These are phyloP conservation scores for Xestia rhomboidea DNA, from an alignment of 2,888 invertebrate species.

Conservation along the genomic window DNA sequence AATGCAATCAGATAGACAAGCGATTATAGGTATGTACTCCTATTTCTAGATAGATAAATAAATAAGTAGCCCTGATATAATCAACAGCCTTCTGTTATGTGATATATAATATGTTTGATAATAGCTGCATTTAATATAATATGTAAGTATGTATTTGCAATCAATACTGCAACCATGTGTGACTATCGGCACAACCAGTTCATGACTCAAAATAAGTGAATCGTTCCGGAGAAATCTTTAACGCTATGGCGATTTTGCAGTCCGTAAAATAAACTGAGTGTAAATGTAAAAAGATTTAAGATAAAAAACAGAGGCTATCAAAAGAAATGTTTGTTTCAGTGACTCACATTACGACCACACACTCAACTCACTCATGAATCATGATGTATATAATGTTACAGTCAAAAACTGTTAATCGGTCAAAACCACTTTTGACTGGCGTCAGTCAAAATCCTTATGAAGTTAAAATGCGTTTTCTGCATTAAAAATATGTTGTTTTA, in stretches of 20 bases:
- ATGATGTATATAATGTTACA: no score
- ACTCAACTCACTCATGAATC: no score
- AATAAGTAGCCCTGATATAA: conserved; percentile 10
- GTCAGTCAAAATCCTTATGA: no score
- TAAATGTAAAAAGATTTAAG: not conserved
- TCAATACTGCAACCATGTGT: conserved; percentile 6
- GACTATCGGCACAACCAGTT: conserved; percentile 20
- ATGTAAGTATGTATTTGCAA: not conserved
- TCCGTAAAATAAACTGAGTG: not conserved
- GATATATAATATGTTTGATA: not conserved
- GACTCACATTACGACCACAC: no score
- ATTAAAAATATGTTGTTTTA: no score
- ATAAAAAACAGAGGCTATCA: not conserved
- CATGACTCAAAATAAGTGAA: conserved; percentile 28
- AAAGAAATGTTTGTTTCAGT: not conserved
- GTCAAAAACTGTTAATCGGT: no score
- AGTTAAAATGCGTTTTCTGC: no score
- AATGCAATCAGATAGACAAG: conserved; percentile 2
- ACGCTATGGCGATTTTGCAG: not conserved
- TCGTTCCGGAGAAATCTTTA: conserved; percentile 8
- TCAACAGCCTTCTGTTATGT: conserved; percentile 3
- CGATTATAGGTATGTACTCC: not conserved
- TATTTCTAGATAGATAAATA: conserved; percentile 8
- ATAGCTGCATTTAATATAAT: conserved; percentile 18
- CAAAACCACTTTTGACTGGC: no score